These are phyloP conservation scores for Drosophila mayaguana DNA, from an alignment of 2,888 invertebrate genomes.

Conservation along the genomic window DNA sequence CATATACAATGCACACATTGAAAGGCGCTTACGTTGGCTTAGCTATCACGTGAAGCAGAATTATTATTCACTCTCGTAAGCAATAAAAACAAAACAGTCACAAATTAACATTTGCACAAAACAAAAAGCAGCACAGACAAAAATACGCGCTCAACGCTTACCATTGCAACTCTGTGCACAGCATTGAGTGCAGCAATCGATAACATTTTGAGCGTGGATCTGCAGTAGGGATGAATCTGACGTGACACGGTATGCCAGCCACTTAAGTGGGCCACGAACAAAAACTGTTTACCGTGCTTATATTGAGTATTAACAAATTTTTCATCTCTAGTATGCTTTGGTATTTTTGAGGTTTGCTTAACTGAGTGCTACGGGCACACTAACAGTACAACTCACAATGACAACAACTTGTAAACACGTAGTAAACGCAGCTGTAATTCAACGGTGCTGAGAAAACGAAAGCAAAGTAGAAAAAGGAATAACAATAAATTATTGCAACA, in stretches of 20 bases:
- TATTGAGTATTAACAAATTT: background rate
- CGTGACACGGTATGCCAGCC: slow-evolving; percentile 10
- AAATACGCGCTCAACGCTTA: slow-evolving; percentile 30
- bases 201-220: slow-evolving; percentile 17
- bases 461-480: background rate
- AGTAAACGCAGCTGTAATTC: slow-evolving; percentile 43
- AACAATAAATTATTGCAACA: slow-evolving; percentile 9
- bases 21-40: slow-evolving; percentile 58
- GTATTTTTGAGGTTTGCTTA: slow-evolving; percentile 19
- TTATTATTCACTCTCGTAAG: slow-evolving; percentile 44
- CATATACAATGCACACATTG: slow-evolving; percentile 43
- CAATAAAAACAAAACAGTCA: slow-evolving; percentile 37
- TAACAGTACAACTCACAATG: background rate
- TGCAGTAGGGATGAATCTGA: background rate
- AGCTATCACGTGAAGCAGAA: slow-evolving; percentile 71
- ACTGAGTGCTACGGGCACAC: slow-evolving; percentile 39
- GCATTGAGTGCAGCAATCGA: slow-evolving; percentile 43
- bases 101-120: slow-evolving; percentile 42
- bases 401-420: slow-evolving; percentile 58
- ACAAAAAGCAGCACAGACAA: slow-evolving; percentile 39
- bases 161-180: slow-evolving; percentile 38
- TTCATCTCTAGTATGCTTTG: slow-evolving; percentile 28
- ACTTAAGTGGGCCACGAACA: background rate
- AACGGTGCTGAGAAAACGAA: slow-evolving; percentile 14
- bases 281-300: slow-evolving; percentile 6